phyloP scores from a whole-genome alignment of 2,113 vertebrate genomes.

The Hassar affinis region DNA sequence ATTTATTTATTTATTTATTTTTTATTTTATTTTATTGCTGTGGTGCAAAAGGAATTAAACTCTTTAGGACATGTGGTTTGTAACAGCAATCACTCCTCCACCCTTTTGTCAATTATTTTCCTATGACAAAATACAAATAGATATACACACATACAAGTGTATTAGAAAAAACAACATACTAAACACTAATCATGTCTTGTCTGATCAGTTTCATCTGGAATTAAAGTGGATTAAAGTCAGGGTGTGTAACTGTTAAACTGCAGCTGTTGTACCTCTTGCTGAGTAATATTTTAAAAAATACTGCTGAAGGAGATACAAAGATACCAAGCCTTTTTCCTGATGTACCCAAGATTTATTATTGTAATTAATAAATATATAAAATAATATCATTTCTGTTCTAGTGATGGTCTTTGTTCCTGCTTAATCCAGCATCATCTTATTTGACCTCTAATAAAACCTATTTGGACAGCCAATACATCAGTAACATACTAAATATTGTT shows the following conservation, averaged over 20 bases:
- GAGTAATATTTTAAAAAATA: not conserved
- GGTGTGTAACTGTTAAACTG: not conserved
- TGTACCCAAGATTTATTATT: not conserved
- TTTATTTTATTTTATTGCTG: no score
- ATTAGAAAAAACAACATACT: not conserved
- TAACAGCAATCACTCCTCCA: not conserved
- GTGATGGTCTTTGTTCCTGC: not conserved
- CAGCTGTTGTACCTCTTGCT: not conserved
- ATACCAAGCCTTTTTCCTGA: not conserved
- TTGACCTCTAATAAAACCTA: not conserved
- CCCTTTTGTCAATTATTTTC: not conserved
- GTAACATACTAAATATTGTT: not conserved
- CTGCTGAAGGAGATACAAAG: not conserved
- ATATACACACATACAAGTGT: no score
- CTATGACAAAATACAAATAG: no score
- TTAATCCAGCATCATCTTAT: not conserved
- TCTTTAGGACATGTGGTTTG: not conserved
- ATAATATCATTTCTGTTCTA: not conserved
- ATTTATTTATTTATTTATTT: no score
- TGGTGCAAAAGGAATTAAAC: not conserved
- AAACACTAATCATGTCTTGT: not conserved
- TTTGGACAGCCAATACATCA: no score
- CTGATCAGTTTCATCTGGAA: not conserved
- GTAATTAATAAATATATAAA: not conserved
- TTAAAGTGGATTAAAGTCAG: not conserved